phyloP scores from a whole-genome alignment of 1,140 invertebrate species.

The Acromyrmex heyeri region DNA sequence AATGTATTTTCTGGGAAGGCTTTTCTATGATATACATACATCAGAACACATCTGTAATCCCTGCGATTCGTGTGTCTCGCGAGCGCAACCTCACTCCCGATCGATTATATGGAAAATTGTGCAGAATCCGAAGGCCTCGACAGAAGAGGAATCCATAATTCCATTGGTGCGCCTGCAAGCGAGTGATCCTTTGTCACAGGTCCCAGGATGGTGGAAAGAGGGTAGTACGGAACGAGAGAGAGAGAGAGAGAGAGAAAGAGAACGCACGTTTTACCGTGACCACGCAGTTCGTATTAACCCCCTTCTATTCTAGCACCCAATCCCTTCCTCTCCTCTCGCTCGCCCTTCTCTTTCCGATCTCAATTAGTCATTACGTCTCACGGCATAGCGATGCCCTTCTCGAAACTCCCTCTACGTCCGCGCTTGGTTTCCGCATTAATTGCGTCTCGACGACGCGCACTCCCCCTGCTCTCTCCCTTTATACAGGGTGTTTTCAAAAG shows the following conservation, averaged over 20 bases:
- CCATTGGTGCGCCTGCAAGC: slow-evolving; percentile 74
- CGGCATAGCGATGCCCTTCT: slow-evolving; percentile 74
- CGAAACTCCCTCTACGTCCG: slow-evolving; percentile 68
- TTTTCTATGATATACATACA: background rate
- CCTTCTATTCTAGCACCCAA: slow-evolving; percentile 33
- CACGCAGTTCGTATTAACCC: slow-evolving; percentile 74
- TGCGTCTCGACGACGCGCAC: slow-evolving; percentile 71
- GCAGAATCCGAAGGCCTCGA: slow-evolving; percentile 45
- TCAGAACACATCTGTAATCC: slow-evolving; percentile 40
- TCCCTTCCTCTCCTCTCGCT: background rate
- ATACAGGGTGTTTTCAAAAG: slow-evolving; percentile 71
- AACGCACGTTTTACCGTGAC: slow-evolving; percentile 74
- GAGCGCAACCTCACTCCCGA: slow-evolving; percentile 36
- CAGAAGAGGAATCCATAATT: slow-evolving; percentile 68
- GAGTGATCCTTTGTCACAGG: slow-evolving; percentile 75
- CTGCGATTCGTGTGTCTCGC: slow-evolving; percentile 1
- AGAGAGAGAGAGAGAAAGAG: background rate
- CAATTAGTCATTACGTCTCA: slow-evolving; percentile 79
- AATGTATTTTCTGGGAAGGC: background rate
- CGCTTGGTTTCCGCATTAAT: slow-evolving; percentile 73
- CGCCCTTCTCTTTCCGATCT: slow-evolving; percentile 71
- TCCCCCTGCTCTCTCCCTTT: slow-evolving; percentile 7
- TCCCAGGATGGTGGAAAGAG: slow-evolving; percentile 41
- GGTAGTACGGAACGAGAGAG: slow-evolving; percentile 2
- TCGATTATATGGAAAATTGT: slow-evolving; percentile 70